Evolutionary conservation across 1,140 invertebrate genomes (phyloP), one percentile per base, ranked within the genome.

Genomic region (Epicauta chinensis): DNA sequence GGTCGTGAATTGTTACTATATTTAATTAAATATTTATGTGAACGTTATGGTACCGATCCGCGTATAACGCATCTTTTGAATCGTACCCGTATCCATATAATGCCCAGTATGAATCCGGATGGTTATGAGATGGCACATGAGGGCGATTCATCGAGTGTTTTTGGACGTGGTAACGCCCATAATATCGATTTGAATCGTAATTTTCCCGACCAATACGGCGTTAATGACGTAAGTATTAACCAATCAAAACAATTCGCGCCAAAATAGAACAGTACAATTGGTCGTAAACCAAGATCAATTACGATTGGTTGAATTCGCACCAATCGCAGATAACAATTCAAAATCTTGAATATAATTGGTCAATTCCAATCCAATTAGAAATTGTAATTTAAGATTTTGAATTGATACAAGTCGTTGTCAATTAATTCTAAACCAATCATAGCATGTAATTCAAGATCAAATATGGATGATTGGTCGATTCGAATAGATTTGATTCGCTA

Each of bases 51-150:
- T 1, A 73, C 63, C 1, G 81, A 93, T 64, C 60, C 78, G 0
- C 76, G 86, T 11, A 73, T 96, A 0, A 94, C 88, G 1, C 69
- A 69, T 0, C 73, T 98, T 45, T 65, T 98, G 2, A 79, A 94
- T 65, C 82, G 73, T 5, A 89, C 91, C 0, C 77, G 94, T 46
- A 83, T 99, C 16, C 95, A 98, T 71, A 75, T 99, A 2, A 75
- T 99, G 78, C 93, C 94, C 3, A 89, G 89, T 48, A 94, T 98
- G 91, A 99, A 99, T 75, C 97, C 97, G 0, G 97, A 99, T 75
- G 96, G 96, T 6, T 98, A 95, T 72, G 93, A 95, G 71, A 74
- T 73, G 17, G 77, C 89, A 0, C 70, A 53, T 12, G 78, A 82
- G 68, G 82, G 84, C 80, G 87, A 90, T 65, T 72, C 76, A 51